phyloP scores from a whole-genome alignment of 1,140 invertebrate species.

The Anoplophora glabripennis region DNA sequence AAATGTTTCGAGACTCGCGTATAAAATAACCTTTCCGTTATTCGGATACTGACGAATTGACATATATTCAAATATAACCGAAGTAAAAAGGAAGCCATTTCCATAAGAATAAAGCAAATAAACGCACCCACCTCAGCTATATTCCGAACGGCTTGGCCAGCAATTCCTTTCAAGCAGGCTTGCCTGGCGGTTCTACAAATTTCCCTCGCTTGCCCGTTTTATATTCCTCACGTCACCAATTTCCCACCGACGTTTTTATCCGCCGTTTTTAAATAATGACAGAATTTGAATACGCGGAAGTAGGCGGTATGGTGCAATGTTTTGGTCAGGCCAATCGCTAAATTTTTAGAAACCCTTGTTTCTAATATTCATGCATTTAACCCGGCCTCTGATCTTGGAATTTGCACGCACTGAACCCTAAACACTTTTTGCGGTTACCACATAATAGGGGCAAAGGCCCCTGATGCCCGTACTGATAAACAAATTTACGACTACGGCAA shows the following conservation, averaged over 20 bases:
- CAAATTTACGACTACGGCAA: background rate
- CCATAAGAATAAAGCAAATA: slow-evolving; percentile 26
- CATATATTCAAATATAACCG: slow-evolving; percentile 21
- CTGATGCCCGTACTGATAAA: background rate
- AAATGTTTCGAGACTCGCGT: background rate
- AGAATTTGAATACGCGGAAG: background rate
- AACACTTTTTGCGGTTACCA: too few species aligned
- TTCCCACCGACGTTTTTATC: slow-evolving; percentile 11
- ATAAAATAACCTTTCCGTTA: slow-evolving; percentile 16
- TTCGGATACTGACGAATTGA: slow-evolving; percentile 18
- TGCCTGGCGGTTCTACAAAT: slow-evolving; percentile 20
- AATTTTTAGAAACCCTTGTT: too few species aligned
- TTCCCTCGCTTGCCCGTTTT: slow-evolving; percentile 11
- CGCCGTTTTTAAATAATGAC: background rate
- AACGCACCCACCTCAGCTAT: slow-evolving; percentile 23
- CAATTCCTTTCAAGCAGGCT: background rate
- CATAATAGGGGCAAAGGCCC: background rate
- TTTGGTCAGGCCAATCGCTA: too few species aligned
- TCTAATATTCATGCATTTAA: too few species aligned
- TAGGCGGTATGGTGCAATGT: too few species aligned
- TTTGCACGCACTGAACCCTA: too few species aligned
- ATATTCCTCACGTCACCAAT: slow-evolving; percentile 25
- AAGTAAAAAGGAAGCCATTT: slow-evolving; percentile 22
- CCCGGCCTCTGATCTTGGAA: too few species aligned
- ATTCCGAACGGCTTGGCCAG: slow-evolving; percentile 15